These are phyloP conservation scores for Caranx ignobilis DNA, from an alignment of 2,113 vertebrate genomes.

Conservation along the genomic window DNA sequence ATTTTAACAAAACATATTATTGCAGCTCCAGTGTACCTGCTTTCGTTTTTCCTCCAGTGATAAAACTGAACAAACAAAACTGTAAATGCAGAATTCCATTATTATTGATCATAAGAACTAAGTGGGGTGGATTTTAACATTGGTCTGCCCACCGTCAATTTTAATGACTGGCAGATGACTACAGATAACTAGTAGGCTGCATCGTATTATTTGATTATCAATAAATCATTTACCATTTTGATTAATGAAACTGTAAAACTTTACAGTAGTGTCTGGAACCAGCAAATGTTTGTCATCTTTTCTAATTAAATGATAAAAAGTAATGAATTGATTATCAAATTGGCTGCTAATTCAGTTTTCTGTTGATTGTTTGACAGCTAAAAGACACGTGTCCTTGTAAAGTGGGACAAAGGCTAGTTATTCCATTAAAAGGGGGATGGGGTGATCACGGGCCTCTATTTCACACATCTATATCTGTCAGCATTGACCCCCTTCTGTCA, in stretches of 20 bases:
- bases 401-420: conserved; percentile 45
- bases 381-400: conserved; percentile 31
- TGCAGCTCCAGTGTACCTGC: too few relatives aligned
- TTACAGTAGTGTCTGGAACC: not conserved
- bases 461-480: conserved; percentile 51
- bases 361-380: not conserved
- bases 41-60: too few relatives aligned
- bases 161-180: not conserved
- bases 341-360: not conserved
- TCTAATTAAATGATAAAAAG: too few relatives aligned
- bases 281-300: not conserved
- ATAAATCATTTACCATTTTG: too few relatives aligned
- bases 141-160: not conserved
- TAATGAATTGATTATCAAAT: not conserved
- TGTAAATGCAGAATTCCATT: not conserved
- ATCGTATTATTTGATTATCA: too few relatives aligned
- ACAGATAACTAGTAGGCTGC: too few relatives aligned
- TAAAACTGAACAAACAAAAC: too few relatives aligned
- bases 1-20: not conserved
- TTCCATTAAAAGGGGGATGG: conserved; percentile 23
- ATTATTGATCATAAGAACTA: not conserved
- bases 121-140: not conserved
- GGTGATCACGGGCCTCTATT: conserved; percentile 21
- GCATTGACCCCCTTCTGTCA: conserved; percentile 50
- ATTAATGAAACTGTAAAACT: not conserved